These are phyloP conservation scores for Phyllotreta striolata DNA, from an alignment of 2,888 invertebrate species.

Conservation along the genomic window DNA sequence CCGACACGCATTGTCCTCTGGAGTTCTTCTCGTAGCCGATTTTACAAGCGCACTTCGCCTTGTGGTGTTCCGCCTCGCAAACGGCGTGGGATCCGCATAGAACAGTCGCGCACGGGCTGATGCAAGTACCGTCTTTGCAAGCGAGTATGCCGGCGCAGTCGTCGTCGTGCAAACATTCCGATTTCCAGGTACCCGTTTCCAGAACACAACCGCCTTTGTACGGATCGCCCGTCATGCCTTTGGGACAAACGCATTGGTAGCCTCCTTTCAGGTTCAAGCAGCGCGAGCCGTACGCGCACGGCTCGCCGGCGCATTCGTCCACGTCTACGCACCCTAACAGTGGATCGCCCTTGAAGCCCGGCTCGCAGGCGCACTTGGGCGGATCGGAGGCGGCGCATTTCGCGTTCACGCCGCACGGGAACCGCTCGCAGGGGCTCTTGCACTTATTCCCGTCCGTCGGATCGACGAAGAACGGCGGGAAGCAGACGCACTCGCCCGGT, in stretches of 20 bases:
- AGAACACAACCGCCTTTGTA: slow-evolving; percentile 82
- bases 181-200: slow-evolving; percentile 65
- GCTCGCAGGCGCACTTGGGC: slow-evolving; percentile 86
- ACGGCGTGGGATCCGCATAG: slow-evolving; percentile 85
- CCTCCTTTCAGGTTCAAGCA: slow-evolving; percentile 88
- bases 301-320: slow-evolving; percentile 84
- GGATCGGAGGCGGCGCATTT: slow-evolving; percentile 90
- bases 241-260: slow-evolving; percentile 85
- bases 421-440: slow-evolving; percentile 91
- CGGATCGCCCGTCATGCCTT: slow-evolving; percentile 84
- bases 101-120: slow-evolving; percentile 81
- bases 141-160: slow-evolving; percentile 84
- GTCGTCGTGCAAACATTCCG: slow-evolving; percentile 74
- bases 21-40: slow-evolving; percentile 82
- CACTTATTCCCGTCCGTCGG: slow-evolving; percentile 83
- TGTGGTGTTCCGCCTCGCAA: slow-evolving; percentile 88
- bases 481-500: slow-evolving; percentile 90
- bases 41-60: slow-evolving; percentile 87
- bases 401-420: slow-evolving; percentile 88
- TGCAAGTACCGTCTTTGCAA: slow-evolving; percentile 80
- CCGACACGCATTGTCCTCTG: slow-evolving; percentile 86
- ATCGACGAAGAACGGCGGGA: slow-evolving; percentile 89
- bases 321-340: slow-evolving; percentile 84
- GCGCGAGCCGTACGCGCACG: slow-evolving; percentile 88
- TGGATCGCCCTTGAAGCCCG: slow-evolving; percentile 87